phyloP scores from a whole-genome alignment of 1,140 invertebrate genomes.

The Nasonia giraulti region DNA sequence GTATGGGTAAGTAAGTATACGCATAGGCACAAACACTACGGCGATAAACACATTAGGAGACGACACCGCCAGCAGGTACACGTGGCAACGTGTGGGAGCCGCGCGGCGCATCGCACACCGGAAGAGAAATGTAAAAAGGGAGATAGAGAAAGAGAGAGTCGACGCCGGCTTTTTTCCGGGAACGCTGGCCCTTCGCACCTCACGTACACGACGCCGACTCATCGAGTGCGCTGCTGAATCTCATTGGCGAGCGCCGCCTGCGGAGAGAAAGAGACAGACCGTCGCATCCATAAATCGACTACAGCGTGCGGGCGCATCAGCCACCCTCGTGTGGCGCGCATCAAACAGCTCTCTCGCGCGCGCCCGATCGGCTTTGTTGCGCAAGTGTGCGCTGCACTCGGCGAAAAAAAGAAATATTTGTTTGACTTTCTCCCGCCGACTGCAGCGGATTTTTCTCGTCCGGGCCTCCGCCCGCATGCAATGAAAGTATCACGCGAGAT shows the following conservation, averaged over 20 bases:
- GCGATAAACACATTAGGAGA: too few relatives aligned
- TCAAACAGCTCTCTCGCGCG: background rate
- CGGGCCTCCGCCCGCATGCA: background rate
- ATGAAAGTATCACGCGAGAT: background rate
- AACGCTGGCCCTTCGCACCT: background rate
- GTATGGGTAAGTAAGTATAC: too few relatives aligned
- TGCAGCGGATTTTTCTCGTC: background rate
- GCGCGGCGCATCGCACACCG: background rate
- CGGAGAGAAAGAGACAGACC: background rate
- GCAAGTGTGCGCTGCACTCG: background rate
- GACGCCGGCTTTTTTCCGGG: background rate
- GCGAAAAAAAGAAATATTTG: background rate
- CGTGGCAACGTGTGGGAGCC: background rate
- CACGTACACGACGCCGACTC: background rate
- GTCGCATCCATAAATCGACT: background rate
- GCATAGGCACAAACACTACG: too few relatives aligned
- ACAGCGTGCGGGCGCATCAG: background rate
- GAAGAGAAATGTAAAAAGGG: slow-evolving; percentile 15
- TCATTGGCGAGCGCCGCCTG: background rate
- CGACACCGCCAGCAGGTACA: too few relatives aligned
- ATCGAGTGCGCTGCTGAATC: background rate
- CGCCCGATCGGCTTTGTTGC: background rate
- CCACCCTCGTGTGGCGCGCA: background rate
- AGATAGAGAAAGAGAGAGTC: slow-evolving; percentile 32
- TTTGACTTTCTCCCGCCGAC: slow-evolving; percentile 23